Evolutionary conservation across 2,113 vertebrate genomes (phyloP), one percentile per base, ranked within the genome.

Genomic region (Elephas maximus): DNA sequence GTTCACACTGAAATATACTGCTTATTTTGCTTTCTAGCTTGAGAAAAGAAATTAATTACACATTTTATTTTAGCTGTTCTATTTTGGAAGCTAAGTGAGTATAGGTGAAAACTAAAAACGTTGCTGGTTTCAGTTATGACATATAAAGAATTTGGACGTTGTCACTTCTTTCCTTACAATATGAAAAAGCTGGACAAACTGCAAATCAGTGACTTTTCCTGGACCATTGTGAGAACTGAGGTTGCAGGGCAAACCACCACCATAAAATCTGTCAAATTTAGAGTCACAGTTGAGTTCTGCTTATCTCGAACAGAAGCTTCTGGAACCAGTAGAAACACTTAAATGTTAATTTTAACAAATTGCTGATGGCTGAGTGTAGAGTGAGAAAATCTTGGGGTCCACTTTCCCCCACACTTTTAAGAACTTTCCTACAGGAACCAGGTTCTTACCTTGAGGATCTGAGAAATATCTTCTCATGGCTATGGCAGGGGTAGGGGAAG

Each of bases 61-160:
- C 41, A 84, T 74, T 92, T 81, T 89, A 65, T 89, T 97, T 79
- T 94, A 95, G 69, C n/a, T 78, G 14, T 94, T 48, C 89, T 92
- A 83, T 83, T 95, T 87, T 90, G 53, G 83, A 84, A 94, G 41
- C 63, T 79, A 79, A 79, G 53, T 67, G 41, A 92, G 69, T 33
- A 14, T 33, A 92, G 45, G 62, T 90, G 63, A 79, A 77, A 95
- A 53, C 0, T 57, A 69, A 90, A 90, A 90, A 84, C 63, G 23
- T 91, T 90, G 28, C 53, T 92, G 53, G 85, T 69, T 82, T 92
- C 41, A 90, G 48, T 20, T 45, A 53, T 74, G 44, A 82, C 51
- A 79, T 41, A 23, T 33, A 30, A 93, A 21, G 45, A 79, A 5
- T 8, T 90, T 67, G 33, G 9, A 63, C 94, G n/a, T 84, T 24